Conservation (phyloP, 2,113 vertebrate genomes). For the Megalops atlanticus region DNA sequence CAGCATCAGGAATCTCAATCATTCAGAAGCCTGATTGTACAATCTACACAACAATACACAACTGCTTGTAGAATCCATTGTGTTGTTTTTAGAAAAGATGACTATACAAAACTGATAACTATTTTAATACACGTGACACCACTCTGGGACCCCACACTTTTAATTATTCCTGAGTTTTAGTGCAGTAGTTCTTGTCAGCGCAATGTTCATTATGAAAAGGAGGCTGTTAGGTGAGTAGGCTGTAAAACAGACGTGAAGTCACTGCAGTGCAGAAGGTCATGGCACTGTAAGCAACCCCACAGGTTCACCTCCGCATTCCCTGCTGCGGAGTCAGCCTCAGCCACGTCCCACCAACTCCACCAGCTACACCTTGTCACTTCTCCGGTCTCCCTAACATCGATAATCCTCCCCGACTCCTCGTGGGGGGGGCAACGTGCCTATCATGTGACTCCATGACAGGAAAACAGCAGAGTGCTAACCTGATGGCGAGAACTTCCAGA, state of each 20-base stretch:
- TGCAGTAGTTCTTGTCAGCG: no score
- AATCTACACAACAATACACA: neutral
- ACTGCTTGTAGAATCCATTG: neutral
- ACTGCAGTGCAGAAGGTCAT: neutral
- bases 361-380: neutral
- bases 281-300: neutral
- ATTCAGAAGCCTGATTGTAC: neutral
- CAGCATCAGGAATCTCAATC: neutral
- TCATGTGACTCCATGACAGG: neutral
- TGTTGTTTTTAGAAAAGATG: neutral
- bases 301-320: neutral
- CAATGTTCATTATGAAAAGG: conserved; percentile 5
- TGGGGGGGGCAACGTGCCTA: conserved; percentile 29
- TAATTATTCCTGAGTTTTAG: neutral
- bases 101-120: neutral
- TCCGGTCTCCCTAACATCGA: neutral
- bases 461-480: neutral
- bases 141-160: neutral
- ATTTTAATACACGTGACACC: neutral
- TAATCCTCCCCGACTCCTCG: conserved; percentile 23
- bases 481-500: conserved; percentile 9
- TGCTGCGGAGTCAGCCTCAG: neutral
- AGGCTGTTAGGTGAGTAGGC: neutral
- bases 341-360: neutral
- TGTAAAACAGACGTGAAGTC: neutral